phyloP scores from a whole-genome alignment of 1,140 invertebrate species.

The Phocides pigmalion region DNA sequence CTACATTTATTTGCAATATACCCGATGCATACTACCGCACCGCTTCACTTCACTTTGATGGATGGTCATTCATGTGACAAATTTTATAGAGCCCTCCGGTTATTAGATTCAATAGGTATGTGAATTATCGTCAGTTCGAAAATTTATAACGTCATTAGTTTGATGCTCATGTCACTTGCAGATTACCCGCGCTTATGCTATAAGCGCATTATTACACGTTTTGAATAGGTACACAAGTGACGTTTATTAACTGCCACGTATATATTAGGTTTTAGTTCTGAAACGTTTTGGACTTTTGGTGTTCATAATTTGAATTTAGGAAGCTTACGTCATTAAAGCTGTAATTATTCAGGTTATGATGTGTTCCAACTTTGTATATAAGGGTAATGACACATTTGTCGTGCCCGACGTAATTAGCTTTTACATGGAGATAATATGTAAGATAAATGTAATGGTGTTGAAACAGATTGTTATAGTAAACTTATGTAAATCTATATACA shows the following conservation, averaged over 20 bases:
- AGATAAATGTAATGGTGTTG: no score
- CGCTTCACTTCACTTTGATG: conserved; percentile 60
- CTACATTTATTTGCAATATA: conserved; percentile 28
- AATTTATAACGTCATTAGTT: conserved; percentile 52
- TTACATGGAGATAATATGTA: no score
- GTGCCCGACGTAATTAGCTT: no score
- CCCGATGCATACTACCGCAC: conserved; percentile 44
- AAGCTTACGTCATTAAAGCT: background rate
- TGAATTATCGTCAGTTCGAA: conserved; percentile 46
- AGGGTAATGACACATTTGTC: no score
- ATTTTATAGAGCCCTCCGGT: conserved; percentile 62
- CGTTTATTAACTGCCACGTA: conserved; percentile 30
- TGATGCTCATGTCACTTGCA: conserved; percentile 45
- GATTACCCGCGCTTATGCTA: conserved; percentile 29
- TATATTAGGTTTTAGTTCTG: conserved; percentile 27
- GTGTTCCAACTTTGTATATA: no score
- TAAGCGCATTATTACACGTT: conserved; percentile 34
- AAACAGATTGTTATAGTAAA: no score
- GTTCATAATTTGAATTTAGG: background rate
- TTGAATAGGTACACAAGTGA: conserved; percentile 28
- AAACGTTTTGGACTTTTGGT: conserved; percentile 5
- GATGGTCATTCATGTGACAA: conserved; percentile 64
- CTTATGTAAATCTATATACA: no score
- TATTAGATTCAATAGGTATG: conserved; percentile 54
- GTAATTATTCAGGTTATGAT: background rate